Conservation (phyloP, 2,888 invertebrate genomes). For the Cistogaster globosa region DNA sequence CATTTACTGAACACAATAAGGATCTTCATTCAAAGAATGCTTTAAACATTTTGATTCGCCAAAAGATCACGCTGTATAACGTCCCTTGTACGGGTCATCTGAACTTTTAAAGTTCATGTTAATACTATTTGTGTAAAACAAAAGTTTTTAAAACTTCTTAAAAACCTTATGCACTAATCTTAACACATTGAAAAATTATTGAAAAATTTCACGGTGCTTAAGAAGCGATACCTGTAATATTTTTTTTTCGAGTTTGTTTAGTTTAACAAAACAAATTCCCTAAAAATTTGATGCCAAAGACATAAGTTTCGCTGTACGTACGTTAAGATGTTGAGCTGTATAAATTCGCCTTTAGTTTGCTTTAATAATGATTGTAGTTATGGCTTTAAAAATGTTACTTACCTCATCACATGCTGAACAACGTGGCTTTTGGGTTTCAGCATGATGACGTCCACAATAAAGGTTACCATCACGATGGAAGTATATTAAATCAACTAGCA, state of each 20-base stretch:
- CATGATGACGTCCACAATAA: constrained; percentile 98
- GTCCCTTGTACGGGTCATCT: no score
- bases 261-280: constrained; percentile 24
- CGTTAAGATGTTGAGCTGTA: not conserved
- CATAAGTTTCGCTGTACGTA: constrained; percentile 26
- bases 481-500: constrained; percentile 98
- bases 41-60: no score
- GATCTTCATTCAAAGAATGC: no score
- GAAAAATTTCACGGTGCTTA: not conserved
- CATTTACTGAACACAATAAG: no score
- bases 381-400: constrained; percentile 73
- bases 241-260: constrained; percentile 5
- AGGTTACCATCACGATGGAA: constrained; percentile 95
- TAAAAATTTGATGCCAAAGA: constrained; percentile 37
- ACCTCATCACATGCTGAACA: constrained; percentile 99
- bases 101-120: no score
- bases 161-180: no score
- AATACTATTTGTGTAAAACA: no score
- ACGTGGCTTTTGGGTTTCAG: constrained; percentile 97
- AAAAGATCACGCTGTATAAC: no score
- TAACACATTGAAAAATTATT: no score
- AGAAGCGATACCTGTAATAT: constrained; percentile 5
- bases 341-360: not conserved
- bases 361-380: constrained; percentile 8
- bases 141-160: no score